phyloP scores from a whole-genome alignment of 2,797 vertebrate species.

The Cygnus olor region DNA sequence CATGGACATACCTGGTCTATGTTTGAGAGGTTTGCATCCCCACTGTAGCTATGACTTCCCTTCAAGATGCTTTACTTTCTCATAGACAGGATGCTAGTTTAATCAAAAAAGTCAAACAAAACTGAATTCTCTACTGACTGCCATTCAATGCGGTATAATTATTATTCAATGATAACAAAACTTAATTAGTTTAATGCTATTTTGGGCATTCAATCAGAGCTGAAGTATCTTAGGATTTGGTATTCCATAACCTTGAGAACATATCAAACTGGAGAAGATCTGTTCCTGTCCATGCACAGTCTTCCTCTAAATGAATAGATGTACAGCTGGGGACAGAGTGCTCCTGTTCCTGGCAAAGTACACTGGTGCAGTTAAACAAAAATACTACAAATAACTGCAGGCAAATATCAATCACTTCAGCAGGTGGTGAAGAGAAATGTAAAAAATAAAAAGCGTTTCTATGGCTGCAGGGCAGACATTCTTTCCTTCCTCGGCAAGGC shows the following conservation, averaged over 20 bases:
- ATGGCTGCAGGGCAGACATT: slow-evolving; percentile 65
- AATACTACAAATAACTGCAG: slow-evolving; percentile 35
- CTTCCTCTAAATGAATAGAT: background rate
- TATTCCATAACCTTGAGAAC: background rate
- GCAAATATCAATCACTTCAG: slow-evolving; percentile 60
- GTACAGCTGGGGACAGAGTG: background rate
- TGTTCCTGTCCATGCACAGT: background rate
- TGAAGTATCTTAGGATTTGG: background rate
- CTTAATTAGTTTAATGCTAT: background rate
- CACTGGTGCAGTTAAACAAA: background rate
- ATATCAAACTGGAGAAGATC: background rate
- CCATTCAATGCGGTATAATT: background rate
- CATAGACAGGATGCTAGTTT: background rate
- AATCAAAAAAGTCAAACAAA: background rate
- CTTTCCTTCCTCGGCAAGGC: slow-evolving; percentile 26
- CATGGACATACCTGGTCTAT: background rate
- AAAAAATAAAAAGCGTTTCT: slow-evolving; percentile 11
- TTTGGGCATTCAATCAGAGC: background rate
- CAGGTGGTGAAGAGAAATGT: slow-evolving; percentile 28
- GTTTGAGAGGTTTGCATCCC: background rate
- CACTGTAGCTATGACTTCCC: background rate
- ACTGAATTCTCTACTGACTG: background rate
- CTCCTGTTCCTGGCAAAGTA: background rate
- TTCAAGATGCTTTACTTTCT: background rate
- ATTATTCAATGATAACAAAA: background rate